Percentiles rank a stretch among this genome's conserved stretches.
phyloP scores from a whole-genome alignment of 2,797 vertebrate species.

The Phrynocephalus vlangalii region DNA sequence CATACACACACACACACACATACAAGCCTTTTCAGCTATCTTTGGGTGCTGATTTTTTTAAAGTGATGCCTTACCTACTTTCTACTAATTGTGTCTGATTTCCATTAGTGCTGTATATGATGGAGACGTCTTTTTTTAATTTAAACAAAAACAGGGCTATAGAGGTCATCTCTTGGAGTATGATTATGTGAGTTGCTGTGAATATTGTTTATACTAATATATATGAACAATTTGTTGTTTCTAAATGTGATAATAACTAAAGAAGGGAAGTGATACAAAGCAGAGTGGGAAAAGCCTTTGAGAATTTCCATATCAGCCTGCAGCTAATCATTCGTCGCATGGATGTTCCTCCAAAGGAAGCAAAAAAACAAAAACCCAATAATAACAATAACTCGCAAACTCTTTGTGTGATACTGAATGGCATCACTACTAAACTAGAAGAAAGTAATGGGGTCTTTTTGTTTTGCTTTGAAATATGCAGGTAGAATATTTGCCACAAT shows the following conservation, averaged over 20 bases:
- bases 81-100: conserved; percentile 73
- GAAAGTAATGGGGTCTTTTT: conserved; percentile 33
- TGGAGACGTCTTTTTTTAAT: conserved; percentile 46
- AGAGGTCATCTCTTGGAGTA: conserved; percentile 74
- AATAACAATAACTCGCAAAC: not conserved
- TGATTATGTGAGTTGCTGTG: conserved; percentile 69
- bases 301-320: conserved; percentile 66
- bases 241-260: conserved; percentile 66
- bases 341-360: conserved; percentile 54
- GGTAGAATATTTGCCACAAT: conserved; percentile 47
- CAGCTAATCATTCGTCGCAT: conserved; percentile 62
- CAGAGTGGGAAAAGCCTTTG: conserved; percentile 52
- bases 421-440: conserved; percentile 28
- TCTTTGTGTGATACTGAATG: conserved; percentile 43
- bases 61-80: conserved; percentile 92
- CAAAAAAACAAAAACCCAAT: not conserved
- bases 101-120: conserved; percentile 76
- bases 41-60: conserved; percentile 87
- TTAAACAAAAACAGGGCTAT: conserved; percentile 81
- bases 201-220: conserved; percentile 79
- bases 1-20: conserved; percentile 11
- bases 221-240: conserved; percentile 68
- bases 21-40: conserved; percentile 74
- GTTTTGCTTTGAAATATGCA: conserved; percentile 48
- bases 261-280: conserved; percentile 46